phyloP scores from a whole-genome alignment of 2,888 invertebrate genomes.

The Tineola bisselliella region DNA sequence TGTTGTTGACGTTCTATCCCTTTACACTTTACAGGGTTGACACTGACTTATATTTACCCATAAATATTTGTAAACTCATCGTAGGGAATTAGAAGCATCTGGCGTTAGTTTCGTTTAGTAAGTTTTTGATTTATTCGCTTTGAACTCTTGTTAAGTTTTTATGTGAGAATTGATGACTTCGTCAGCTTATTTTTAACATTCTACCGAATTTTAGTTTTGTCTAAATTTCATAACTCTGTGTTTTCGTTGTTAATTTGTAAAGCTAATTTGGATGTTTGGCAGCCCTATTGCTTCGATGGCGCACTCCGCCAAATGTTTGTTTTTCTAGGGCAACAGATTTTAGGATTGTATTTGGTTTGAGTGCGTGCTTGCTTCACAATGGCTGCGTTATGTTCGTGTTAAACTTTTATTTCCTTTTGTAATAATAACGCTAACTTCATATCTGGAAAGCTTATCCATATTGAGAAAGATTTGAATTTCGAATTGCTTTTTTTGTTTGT shows the following conservation, averaged over 20 bases:
- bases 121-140: neutral
- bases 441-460: neutral
- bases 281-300: neutral
- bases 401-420: constrained; percentile 1
- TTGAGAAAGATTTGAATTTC: neutral
- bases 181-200: neutral
- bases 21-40: constrained; percentile 1
- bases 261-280: neutral
- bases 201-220: no score
- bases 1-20: constrained; percentile 28
- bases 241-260: neutral
- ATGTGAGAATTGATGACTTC: neutral
- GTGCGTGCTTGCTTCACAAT: constrained; percentile 23
- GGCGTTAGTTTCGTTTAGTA: neutral
- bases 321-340: constrained; percentile 45
- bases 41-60: neutral
- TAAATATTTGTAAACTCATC: neutral
- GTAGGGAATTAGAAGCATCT: neutral
- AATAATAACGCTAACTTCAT: neutral
- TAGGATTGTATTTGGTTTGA: constrained; percentile 41
- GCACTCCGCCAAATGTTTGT: constrained; percentile 35
- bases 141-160: neutral
- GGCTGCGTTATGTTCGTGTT: neutral
- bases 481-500: neutral
- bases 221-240: neutral